These are phyloP conservation scores for Tinea trinotella DNA, from an alignment of 2,888 invertebrate genomes.

Conservation along the genomic window DNA sequence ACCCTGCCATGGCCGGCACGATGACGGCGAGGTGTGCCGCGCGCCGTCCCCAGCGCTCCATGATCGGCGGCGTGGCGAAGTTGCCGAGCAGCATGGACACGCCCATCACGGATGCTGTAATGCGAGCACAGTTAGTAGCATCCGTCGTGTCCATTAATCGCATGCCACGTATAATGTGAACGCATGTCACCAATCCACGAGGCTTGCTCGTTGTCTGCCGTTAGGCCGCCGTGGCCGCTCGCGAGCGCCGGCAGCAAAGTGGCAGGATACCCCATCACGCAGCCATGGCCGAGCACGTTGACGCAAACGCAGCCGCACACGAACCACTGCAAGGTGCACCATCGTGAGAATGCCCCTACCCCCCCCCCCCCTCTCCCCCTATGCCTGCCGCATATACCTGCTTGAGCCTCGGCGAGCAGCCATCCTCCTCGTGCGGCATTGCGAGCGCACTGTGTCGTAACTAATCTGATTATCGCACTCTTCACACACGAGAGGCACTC, in stretches of 20 bases:
- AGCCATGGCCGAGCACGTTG: conserved; percentile 41
- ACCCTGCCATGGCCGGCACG: conserved; percentile 61
- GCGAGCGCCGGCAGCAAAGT: conserved; percentile 69
- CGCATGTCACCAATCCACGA: conserved; percentile 65
- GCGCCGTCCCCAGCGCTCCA: conserved; percentile 69
- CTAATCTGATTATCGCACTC: too few species aligned
- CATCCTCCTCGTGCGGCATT: too few species aligned
- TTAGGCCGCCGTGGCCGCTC: conserved; percentile 38
- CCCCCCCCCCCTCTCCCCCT: too few species aligned
- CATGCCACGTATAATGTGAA: background rate
- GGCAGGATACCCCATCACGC: conserved; percentile 65
- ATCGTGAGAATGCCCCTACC: too few species aligned
- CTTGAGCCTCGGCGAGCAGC: too few species aligned
- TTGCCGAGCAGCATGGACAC: conserved; percentile 44
- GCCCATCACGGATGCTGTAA: conserved; percentile 43
- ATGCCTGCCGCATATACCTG: too few species aligned
- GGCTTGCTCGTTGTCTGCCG: conserved; percentile 41
- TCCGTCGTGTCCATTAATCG: background rate
- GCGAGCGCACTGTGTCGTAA: too few species aligned
- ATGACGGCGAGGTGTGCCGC: conserved; percentile 56
- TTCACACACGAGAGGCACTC: too few species aligned
- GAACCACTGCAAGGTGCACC: conserved; percentile 42
- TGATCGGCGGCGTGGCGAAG: conserved; percentile 44
- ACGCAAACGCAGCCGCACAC: conserved; percentile 40
- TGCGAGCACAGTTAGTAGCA: background rate